Evolutionary conservation across 2,113 vertebrate genomes (phyloP), one percentile per base, ranked within the genome.

Genomic region (Osmerus mordax): DNA sequence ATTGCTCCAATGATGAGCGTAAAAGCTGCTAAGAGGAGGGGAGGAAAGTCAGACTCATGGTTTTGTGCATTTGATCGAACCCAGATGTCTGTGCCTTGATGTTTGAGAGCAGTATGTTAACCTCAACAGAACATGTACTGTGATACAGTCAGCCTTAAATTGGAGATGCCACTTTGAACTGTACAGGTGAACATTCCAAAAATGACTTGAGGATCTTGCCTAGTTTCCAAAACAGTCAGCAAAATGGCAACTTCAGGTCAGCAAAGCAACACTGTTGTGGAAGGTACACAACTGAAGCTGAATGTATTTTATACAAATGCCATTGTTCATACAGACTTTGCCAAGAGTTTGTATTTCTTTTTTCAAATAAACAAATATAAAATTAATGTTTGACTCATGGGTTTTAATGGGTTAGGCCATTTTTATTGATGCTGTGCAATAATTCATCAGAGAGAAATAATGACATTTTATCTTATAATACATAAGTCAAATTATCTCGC

Each of bases 111-210:
- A 63, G 61, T 71, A 12, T 16, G 25, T 71, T 23, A 77, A 58
- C 9, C 9, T 75, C 23, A 56, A 69, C 76, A 77, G 65, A 79
- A 76, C 63, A 76, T 63, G 54, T 70, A 72, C 73, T 28, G 60
- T 29, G 32, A 67, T 71, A 55, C 61, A 55, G 79, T 55, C 41
- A 84, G 74, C 84, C 78, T 81, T 75, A 73, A 85, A 77, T 72
- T 83, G 72, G 78, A 83, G 84, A 74, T 77, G 73, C 84, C 85
- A 81, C 87, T 88, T 72, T 74, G 54, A 79, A 81, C 69, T 69
- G 70, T 82, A 79, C 51, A 80, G 78, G 81, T 81, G 67, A 86
- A 87, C 91, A 93, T 92, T 93, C 92, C 91, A 90, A 87, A 86
- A 72, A 85, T 76, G 67, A 86, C 71, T 25, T 25, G 21, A 21